phyloP scores from a whole-genome alignment of 2,888 invertebrate genomes.

The Plebejus anna region DNA sequence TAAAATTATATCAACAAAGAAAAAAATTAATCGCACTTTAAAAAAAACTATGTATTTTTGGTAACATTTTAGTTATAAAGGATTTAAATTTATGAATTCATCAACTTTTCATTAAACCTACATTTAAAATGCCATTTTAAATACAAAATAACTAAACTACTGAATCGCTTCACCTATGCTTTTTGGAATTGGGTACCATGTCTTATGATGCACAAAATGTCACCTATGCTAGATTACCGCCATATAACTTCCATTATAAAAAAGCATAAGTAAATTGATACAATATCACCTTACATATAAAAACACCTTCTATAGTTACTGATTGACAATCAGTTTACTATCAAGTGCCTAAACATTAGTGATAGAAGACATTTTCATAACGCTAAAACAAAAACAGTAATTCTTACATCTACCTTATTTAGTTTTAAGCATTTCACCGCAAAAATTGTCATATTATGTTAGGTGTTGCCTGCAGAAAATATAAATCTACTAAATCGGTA shows the following conservation, averaged over 20 bases:
- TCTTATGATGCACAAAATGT: background rate
- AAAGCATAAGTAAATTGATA: constrained; percentile 9
- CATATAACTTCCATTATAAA: background rate
- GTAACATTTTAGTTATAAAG: constrained; percentile 16
- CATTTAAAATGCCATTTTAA: constrained; percentile 25
- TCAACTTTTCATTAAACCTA: constrained; percentile 7
- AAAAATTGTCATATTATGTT: constrained; percentile 27
- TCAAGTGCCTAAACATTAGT: background rate
- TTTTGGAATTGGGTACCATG: background rate
- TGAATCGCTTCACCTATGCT: background rate
- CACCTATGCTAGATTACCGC: background rate
- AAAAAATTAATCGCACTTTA: background rate
- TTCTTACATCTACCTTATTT: constrained; percentile 21
- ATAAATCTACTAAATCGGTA: constrained; percentile 25
- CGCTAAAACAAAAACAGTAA: background rate
- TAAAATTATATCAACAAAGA: background rate
- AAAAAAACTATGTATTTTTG: constrained; percentile 2
- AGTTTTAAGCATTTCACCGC: constrained; percentile 27
- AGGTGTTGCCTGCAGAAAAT: constrained; percentile 19
- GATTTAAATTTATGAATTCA: background rate
- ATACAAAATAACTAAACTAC: constrained; percentile 27
- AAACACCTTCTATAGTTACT: background rate
- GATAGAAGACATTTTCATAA: constrained; percentile 12
- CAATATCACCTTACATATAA: background rate
- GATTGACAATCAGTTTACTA: background rate